Evolutionary conservation across 1,140 invertebrate genomes (phyloP).

Genomic region (Planococcus citri): DNA sequence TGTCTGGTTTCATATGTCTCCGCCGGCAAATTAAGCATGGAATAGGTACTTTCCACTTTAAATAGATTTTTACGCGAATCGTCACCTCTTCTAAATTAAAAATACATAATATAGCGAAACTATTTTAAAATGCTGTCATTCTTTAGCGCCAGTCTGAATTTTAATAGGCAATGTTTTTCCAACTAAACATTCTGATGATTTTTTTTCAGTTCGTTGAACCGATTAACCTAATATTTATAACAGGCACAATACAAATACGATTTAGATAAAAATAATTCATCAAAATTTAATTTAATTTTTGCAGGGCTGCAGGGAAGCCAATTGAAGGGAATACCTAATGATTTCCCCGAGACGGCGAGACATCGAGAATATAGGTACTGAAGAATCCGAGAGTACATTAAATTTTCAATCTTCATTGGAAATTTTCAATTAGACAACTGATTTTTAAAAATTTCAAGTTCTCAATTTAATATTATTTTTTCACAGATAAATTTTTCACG

Average conservation of each 20-base stretch:
- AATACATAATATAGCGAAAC: neutral
- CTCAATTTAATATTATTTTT: no score
- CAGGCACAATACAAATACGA: neutral
- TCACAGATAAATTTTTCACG: no score
- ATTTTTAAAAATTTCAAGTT: no score
- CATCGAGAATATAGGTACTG: no score
- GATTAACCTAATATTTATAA: neutral
- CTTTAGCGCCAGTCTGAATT: slow-evolving; percentile 1
- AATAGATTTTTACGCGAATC: neutral
- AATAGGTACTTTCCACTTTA: neutral
- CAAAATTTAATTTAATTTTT: no score
- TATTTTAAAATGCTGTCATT: neutral
- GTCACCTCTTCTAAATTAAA: neutral
- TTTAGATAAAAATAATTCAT: no score
- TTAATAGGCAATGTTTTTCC: neutral
- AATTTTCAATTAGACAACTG: no score
- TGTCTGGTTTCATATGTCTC: neutral
- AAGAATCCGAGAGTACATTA: no score
- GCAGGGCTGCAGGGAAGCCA: no score
- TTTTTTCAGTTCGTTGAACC: neutral
- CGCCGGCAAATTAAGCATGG: neutral
- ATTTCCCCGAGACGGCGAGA: no score
- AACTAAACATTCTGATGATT: neutral
- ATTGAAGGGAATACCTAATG: no score
- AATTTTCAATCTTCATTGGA: no score